Evolutionary conservation across 2,113 vertebrate species (phyloP).

Genomic region (Cyanistes caeruleus): DNA sequence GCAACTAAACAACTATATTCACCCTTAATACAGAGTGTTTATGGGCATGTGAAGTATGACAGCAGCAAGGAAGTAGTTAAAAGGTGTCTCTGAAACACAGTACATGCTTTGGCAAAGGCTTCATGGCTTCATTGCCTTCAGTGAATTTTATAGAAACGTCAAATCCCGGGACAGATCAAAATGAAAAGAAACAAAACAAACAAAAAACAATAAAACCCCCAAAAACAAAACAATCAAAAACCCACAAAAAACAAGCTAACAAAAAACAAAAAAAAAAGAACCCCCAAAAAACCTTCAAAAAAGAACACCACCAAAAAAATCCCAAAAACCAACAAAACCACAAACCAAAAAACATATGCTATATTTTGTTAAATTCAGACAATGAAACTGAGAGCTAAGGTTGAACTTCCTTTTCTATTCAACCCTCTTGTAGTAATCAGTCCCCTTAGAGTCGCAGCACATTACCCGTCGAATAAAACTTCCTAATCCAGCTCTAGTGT

Average conservation of each 20-base stretch:
- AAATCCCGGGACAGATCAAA: not conserved
- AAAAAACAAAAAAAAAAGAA: not conserved
- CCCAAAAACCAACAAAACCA: not conserved
- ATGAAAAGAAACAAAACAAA: too few relatives aligned
- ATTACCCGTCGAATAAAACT: conserved; percentile 1
- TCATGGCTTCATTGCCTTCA: not conserved
- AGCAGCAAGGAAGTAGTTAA: not conserved
- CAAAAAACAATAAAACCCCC: not conserved
- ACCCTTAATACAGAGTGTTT: not conserved
- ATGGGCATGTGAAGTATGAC: not conserved
- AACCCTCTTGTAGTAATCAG: not conserved
- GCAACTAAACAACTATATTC: not conserved
- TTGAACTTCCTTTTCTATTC: not conserved
- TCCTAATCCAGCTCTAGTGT: not conserved
- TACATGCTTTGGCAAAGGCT: not conserved
- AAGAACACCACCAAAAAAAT: not conserved
- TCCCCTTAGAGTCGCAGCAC: not conserved
- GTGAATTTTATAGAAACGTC: not conserved
- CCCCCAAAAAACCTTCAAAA: too few relatives aligned
- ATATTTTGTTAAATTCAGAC: not conserved
- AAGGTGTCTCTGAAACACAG: not conserved
- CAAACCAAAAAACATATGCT: not conserved
- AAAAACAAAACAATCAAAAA: not conserved
- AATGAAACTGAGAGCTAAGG: not conserved
- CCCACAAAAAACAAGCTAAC: too few relatives aligned